Evolutionary conservation across 2,797 vertebrate species (phyloP), one percentile per base, ranked within the genome.

Genomic region (Cirrhinus mrigala): DNA sequence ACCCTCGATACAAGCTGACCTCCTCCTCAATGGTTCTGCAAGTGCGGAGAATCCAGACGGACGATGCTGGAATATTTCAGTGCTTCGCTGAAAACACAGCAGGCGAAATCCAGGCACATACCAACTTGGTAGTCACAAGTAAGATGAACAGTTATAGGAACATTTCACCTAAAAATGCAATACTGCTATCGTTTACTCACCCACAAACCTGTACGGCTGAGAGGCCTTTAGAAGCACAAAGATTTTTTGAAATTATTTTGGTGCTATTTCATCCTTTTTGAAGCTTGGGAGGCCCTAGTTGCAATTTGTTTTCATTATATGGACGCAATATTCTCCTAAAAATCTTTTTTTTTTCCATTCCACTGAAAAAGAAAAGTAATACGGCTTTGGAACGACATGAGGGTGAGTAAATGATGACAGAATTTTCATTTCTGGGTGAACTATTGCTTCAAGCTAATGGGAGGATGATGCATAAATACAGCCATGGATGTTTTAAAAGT

Each of bases 21-120:
- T 91, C 95, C 4, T 76, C 92, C 8, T 94, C 92, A 0, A 91
- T 95, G 7, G 90, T 89, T 64, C 92, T 96, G 68, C 94, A 91
- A 14, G 92, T 96, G 80, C 92, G 90, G 3, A 86, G 89, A 18
- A 90, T 94, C 80, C 90, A 69, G 6, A 94, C 94, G 0, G 92
- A 93, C 2, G 96, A 96, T 0, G 93, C 95, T 0, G 96, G 96
- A n/a, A 94, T 96, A 89, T 96, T 96, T 90, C 96, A 96, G 91
- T 96, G 96, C 81, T 96, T 96, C 11, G 96, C 95, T 27, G 92
- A 89, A 73, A 96, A 95, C 16, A 90, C 84, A 1, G 96, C 92
- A 0, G 96, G 96, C 69, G 95, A 96, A 90, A 90, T 93, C 46
- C 94, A 96, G 62, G 93, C 92, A 0, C 86, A 93, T 83, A 93